Conservation (phyloP, 2,888 invertebrate genomes). For the Rotaria magnacalcarata region DNA sequence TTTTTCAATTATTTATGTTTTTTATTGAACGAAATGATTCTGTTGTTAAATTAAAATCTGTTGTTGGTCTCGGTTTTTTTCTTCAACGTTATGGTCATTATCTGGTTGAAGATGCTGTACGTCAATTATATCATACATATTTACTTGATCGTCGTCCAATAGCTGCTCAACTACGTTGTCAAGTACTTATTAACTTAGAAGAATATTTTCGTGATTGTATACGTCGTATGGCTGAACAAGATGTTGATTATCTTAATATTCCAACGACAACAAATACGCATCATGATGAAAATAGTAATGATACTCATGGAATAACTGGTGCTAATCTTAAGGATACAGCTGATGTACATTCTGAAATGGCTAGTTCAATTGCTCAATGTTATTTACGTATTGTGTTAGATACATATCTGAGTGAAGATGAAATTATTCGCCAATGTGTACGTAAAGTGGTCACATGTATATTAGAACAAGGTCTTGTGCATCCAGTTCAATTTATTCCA, state of each 20-base stretch:
- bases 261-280: not conserved
- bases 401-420: constrained; percentile 77
- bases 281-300: constrained; percentile 26
- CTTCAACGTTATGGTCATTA: constrained; percentile 37
- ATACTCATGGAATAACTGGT: constrained; percentile 63
- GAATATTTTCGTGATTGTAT: constrained; percentile 40
- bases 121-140: constrained; percentile 19
- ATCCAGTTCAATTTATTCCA: constrained; percentile 85
- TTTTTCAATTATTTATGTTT: constrained; percentile 79
- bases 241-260: not conserved
- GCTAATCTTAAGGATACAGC: constrained; percentile 99
- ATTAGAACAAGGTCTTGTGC: constrained; percentile 88
- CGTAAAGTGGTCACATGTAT: constrained; percentile 88
- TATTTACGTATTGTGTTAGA: constrained; percentile 89
- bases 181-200: constrained; percentile 39
- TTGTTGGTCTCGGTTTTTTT: constrained; percentile 64
- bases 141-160: not conserved
- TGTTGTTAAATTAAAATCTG: constrained; percentile 59
- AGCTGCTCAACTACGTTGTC: not conserved
- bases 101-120: constrained; percentile 41
- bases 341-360: constrained; percentile 94
- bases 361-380: constrained; percentile 90
- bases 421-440: constrained; percentile 79
- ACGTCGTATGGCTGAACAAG: constrained; percentile 7
- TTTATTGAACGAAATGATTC: constrained; percentile 76